Evolutionary conservation across 53 echinoderm and acorn worm species (phyloP).

Genomic region (Zoroaster sp.): DNA sequence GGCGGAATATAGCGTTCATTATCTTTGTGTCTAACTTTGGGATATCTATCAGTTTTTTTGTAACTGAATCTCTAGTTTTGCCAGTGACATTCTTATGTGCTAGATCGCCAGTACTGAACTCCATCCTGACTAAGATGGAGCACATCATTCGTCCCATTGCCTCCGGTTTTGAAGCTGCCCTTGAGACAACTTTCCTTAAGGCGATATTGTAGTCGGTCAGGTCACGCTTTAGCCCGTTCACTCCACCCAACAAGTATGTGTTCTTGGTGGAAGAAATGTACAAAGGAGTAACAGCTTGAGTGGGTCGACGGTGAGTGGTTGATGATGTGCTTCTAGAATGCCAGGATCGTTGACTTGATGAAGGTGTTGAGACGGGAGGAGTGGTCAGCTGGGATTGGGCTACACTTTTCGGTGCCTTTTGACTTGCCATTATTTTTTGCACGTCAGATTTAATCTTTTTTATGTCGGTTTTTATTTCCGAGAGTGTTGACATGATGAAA

Average conservation of each 20-base stretch:
- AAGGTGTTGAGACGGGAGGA: not conserved
- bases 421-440: not conserved
- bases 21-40: not conserved
- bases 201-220: not conserved
- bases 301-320: not conserved
- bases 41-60: not conserved
- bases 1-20: constrained; percentile 18
- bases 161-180: not conserved
- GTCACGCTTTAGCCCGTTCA: not conserved
- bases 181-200: not conserved
- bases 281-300: not conserved
- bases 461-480: not conserved
- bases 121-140: not conserved
- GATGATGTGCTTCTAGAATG: not conserved
- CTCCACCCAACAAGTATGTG: not conserved
- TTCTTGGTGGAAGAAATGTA: not conserved
- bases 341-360: not conserved
- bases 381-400: not conserved
- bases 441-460: not conserved
- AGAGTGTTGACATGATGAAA: not conserved
- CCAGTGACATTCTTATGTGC: not conserved
- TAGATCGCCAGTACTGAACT: not conserved
- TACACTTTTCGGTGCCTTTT: not conserved
- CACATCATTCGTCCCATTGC: not conserved
- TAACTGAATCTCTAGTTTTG: not conserved